These are phyloP conservation scores for Pseudomyrmex pallidus DNA, from an alignment of 1,140 invertebrate genomes.

Conservation along the genomic window DNA sequence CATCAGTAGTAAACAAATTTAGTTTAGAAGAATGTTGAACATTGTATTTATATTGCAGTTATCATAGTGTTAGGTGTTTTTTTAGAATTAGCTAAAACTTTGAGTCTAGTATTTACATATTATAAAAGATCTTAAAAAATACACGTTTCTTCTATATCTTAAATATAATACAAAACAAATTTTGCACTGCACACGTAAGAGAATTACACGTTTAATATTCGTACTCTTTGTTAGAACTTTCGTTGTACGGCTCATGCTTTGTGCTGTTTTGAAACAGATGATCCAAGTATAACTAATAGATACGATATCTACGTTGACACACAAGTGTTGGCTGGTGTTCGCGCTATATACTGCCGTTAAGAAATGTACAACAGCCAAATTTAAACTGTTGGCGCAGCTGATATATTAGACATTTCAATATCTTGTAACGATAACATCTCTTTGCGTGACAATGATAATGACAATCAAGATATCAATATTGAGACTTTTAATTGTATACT, in stretches of 20 bases:
- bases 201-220: conserved; percentile 11
- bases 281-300: conserved; percentile 53
- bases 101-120: too few relatives aligned
- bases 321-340: conserved; percentile 8
- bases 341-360: conserved; percentile 61
- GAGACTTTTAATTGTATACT: neutral
- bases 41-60: neutral
- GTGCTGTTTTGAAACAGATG: conserved; percentile 60
- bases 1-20: conserved; percentile 54
- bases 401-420: conserved; percentile 50
- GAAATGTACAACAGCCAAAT: conserved; percentile 73
- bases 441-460: conserved; percentile 17
- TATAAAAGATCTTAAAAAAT: neutral
- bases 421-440: conserved; percentile 7
- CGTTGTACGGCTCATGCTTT: conserved; percentile 59
- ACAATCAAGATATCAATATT: conserved; percentile 16
- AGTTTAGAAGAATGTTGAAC: neutral
- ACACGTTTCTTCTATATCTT: neutral
- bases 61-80: too few relatives aligned
- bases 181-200: neutral
- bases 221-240: conserved; percentile 72
- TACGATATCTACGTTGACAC: conserved; percentile 59
- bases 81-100: too few relatives aligned
- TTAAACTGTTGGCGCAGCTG: conserved; percentile 73
- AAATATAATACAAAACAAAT: neutral